These are phyloP conservation scores for Calidris pugnax DNA, from an alignment of 2,113 vertebrate genomes.

Conservation along the genomic window DNA sequence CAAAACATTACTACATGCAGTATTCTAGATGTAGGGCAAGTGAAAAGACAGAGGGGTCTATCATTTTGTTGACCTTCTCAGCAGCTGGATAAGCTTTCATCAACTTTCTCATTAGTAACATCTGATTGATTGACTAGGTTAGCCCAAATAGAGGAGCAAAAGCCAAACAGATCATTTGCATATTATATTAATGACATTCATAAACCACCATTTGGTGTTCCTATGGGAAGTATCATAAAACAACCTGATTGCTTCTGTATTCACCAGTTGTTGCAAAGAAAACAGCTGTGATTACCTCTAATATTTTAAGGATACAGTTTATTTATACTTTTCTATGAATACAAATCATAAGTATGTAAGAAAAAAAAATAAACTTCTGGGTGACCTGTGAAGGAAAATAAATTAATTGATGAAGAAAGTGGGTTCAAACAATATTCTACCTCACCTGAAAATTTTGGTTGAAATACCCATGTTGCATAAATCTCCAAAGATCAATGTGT, in stretches of 20 bases:
- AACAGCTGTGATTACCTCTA: neutral
- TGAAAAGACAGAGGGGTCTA: neutral
- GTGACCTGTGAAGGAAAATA: neutral
- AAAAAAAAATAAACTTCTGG: neutral
- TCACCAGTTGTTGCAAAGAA: constrained; percentile 35
- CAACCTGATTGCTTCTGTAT: constrained; percentile 17
- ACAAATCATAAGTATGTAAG: neutral
- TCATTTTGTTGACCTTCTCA: constrained; percentile 22
- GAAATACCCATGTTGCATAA: neutral
- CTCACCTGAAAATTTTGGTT: neutral
- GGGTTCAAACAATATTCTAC: neutral
- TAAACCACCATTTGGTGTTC: constrained; percentile 54
- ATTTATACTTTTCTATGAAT: neutral
- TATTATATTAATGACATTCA: constrained; percentile 67
- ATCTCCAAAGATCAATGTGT: neutral
- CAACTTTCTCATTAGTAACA: constrained; percentile 45
- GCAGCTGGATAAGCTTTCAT: constrained; percentile 41
- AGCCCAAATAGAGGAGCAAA: constrained; percentile 20
- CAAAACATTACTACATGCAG: neutral
- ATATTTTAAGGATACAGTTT: neutral
- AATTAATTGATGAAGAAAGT: neutral
- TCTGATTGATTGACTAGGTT: constrained; percentile 58
- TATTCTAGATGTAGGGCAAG: neutral
- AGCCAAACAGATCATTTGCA: constrained; percentile 59
- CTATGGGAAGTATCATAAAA: constrained; percentile 34